Percentiles rank a stretch among this genome's conserved stretches.
Evolutionary conservation across 2,113 vertebrate genomes (phyloP).

Genomic region (Piprites chloris): DNA sequence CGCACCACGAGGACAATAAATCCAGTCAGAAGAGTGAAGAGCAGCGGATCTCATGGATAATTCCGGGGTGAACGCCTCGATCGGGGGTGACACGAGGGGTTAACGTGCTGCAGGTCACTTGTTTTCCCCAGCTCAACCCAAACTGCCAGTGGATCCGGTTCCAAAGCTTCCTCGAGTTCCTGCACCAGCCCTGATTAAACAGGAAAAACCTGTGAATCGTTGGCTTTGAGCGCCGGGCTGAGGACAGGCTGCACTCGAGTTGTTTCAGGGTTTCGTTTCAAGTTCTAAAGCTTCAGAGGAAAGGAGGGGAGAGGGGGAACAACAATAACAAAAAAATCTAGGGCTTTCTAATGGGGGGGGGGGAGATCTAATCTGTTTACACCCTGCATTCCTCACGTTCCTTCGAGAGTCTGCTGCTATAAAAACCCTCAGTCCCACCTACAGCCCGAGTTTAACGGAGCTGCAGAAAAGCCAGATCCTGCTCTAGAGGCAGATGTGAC

Average conservation of each 20-base stretch:
- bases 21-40: not conserved
- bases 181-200: slow-evolving; percentile 24
- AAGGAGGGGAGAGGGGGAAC: not conserved
- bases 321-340: not conserved
- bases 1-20: not conserved
- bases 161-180: slow-evolving; percentile 17
- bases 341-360: not conserved
- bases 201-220: slow-evolving; percentile 60
- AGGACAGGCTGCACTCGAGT: not conserved
- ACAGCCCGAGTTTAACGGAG: not conserved
- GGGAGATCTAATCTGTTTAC: not conserved
- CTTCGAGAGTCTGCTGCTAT: not conserved
- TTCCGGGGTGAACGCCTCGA: not conserved
- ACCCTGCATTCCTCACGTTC: slow-evolving; percentile 13
- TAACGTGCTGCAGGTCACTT: not conserved
- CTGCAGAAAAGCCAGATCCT: not conserved
- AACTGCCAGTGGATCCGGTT: slow-evolving; percentile 30
- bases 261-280: not conserved
- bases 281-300: not conserved
- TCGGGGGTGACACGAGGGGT: not conserved
- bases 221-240: not conserved
- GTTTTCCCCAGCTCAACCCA: not conserved
- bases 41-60: not conserved
- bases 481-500: not conserved
- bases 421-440: not conserved